Evolutionary conservation across 2,797 vertebrate genomes (phyloP).

Genomic region (Furcifer pardalis): DNA sequence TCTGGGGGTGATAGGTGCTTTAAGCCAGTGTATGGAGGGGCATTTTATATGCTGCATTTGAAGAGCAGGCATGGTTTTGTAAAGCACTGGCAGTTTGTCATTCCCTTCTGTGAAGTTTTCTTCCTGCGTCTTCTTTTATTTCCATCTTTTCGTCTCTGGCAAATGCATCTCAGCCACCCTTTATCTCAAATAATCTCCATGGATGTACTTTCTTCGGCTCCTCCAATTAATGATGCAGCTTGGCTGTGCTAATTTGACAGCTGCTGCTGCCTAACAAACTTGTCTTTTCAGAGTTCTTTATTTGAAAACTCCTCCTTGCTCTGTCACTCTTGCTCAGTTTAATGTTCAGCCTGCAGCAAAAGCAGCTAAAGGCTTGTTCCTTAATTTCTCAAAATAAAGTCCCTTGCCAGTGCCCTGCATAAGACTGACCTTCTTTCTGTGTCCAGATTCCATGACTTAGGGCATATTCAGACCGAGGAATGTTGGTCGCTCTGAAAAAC

Average conservation of each 20-base stretch:
- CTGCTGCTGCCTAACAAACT: slow-evolving; percentile 15
- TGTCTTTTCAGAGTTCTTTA: slow-evolving; percentile 3
- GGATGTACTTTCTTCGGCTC: neutral
- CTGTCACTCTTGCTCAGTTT: neutral
- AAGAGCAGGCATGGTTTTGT: neutral
- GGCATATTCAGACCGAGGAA: no score
- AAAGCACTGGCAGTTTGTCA: neutral
- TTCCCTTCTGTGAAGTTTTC: neutral
- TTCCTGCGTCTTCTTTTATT: no score
- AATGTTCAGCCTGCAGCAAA: slow-evolving; percentile 12
- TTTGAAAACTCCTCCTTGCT: slow-evolving; percentile 7
- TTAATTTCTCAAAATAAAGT: slow-evolving; percentile 4
- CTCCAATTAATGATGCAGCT: slow-evolving; percentile 17
- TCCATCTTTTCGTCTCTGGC: neutral
- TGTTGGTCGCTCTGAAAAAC: no score
- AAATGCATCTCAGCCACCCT: neutral
- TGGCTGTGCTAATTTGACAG: slow-evolving; percentile 30
- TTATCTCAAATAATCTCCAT: slow-evolving; percentile 19
- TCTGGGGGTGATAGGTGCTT: neutral
- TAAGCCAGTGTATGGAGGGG: neutral
- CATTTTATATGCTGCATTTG: neutral
- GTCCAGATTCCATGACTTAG: neutral
- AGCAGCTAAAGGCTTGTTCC: neutral
- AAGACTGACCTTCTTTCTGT: neutral
- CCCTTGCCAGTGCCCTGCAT: neutral